Evolutionary conservation across 1,140 invertebrate genomes (phyloP).

Genomic region (Penaeus indicus): DNA sequence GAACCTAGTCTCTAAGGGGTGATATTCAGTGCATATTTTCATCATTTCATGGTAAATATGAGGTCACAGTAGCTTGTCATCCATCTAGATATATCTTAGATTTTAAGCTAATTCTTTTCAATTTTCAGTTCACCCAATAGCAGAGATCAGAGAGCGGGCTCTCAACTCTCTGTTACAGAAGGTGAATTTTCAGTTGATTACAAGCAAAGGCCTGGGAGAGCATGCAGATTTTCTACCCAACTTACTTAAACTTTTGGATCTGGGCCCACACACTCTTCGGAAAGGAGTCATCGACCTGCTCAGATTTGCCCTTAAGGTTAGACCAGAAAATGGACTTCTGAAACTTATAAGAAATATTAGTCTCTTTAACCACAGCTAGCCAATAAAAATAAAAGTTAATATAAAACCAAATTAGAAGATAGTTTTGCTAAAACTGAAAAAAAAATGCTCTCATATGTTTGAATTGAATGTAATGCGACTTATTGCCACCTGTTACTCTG

Average conservation of each 20-base stretch:
- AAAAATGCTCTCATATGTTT: too few relatives aligned
- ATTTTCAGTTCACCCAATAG: conserved; percentile 39
- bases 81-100: too few relatives aligned
- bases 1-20: too few relatives aligned
- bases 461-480: too few relatives aligned
- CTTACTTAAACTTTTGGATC: conserved; percentile 15
- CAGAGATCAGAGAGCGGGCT: conserved; percentile 32
- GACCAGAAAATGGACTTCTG: neutral
- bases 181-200: conserved; percentile 8
- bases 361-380: neutral
- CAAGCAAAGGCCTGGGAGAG: neutral
- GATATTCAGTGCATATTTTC: too few relatives aligned
- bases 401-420: too few relatives aligned
- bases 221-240: conserved; percentile 15
- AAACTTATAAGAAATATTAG: neutral
- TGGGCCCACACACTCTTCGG: conserved; percentile 18
- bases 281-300: conserved; percentile 9
- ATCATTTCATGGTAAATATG: too few relatives aligned
- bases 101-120: neutral
- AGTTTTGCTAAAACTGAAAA: too few relatives aligned
- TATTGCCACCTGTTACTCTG: too few relatives aligned
- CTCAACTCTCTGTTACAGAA: conserved; percentile 27
- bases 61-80: too few relatives aligned
- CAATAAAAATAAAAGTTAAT: neutral
- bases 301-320: conserved; percentile 25